These are phyloP conservation scores for Agapornis canus DNA, from an alignment of 2,797 vertebrate genomes.

Conservation along the genomic window DNA sequence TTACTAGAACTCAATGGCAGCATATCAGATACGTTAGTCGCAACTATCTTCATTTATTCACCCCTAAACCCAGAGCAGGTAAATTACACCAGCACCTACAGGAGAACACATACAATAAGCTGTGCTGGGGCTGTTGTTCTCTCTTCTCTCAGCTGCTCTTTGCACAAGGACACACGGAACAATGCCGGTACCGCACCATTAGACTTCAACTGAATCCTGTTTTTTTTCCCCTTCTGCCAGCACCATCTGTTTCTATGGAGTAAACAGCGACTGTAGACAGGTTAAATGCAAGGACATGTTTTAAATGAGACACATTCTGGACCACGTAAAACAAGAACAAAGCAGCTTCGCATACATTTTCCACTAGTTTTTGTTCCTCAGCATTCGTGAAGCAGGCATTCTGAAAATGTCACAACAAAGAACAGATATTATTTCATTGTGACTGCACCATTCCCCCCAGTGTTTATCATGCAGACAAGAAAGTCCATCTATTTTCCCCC, in stretches of 20 bases:
- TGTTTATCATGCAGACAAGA: neutral
- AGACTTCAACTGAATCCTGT: neutral
- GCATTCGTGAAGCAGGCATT: neutral
- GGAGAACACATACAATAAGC: neutral
- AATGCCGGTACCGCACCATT: neutral
- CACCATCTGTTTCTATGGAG: slow-evolving; percentile 12
- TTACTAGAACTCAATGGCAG: neutral
- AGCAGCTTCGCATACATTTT: neutral
- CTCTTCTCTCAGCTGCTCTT: neutral
- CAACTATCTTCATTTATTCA: neutral
- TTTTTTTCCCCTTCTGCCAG: slow-evolving; percentile 22
- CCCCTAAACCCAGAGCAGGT: neutral
- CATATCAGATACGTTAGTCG: accelerated
- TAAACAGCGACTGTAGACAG: neutral
- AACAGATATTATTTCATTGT: neutral
- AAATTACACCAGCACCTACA: accelerated
- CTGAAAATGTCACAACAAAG: neutral
- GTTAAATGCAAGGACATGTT: neutral
- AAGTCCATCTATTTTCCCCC: neutral
- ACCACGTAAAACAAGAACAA: neutral
- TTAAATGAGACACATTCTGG: neutral
- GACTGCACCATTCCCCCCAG: neutral
- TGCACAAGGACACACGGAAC: neutral
- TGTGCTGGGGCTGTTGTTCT: neutral
- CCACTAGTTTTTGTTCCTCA: neutral